Base-by-base conservation (phyloP, 1,140 invertebrate genomes). In the Gonioctena quinquepunctata region DNA sequence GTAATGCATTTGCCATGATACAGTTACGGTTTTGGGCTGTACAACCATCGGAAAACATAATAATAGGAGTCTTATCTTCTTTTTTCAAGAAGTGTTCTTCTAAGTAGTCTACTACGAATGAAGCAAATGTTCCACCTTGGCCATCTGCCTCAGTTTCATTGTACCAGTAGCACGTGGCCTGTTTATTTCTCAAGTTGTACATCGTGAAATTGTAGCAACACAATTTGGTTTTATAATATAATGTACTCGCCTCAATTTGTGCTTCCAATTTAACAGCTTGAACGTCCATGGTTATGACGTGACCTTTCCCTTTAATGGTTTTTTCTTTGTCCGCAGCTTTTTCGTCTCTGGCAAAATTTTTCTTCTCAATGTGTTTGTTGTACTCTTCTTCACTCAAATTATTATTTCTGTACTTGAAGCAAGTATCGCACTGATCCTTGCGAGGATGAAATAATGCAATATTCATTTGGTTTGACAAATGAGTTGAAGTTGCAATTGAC, bases 401-500 rank as follows among this genome's bases (percentile, higher is more conserved):
- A 69, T 70, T 73, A 59, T 68, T 67, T 77, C 62, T 69, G 50
- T 70, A 74, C 59, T 25, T 52, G 65, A 70, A 75, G 73, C 80
- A 83, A n/a, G 76, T 64, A 23, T 83, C 79, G 68, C 81, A 83
- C 21, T 76, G 70, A 73, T 83, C 81, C 75, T 83, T 84, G 70
- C 76, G 78, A 6, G 82, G 83, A 25, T 65, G 19, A 22, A 69
- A 69, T 33, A 69, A 56, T 7, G 6, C 26, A 60, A 23, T 25
- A 23, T 25, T 60, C 11, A 25, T 19, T 42, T 42, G 8, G 33
- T 42, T n/a, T n/a, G n/a, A n/a, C n/a, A n/a, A n/a, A n/a, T n/a
- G n/a, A n/a, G n/a, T n/a, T n/a, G n/a, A n/a, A n/a, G n/a, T n/a
- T n/a, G n/a, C n/a, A n/a, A n/a, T n/a, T n/a, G n/a, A n/a, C n/a